phyloP scores from a whole-genome alignment of 2,113 vertebrate species.

The Hemiscyllium ocellatum region DNA sequence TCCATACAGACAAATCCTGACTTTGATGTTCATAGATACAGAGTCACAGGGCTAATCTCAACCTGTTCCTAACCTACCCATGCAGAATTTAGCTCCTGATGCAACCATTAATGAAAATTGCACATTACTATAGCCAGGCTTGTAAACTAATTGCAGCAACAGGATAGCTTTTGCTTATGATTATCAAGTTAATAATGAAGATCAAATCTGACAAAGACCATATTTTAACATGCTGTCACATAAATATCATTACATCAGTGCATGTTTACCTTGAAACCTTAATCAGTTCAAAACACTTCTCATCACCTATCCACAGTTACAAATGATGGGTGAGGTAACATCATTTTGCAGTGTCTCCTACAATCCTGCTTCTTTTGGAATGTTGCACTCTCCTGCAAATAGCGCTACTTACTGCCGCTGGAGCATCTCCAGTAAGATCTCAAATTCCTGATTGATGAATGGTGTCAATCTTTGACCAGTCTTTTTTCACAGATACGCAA shows the following conservation, averaged over 20 bases:
- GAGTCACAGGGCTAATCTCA: not conserved
- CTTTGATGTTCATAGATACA: not conserved
- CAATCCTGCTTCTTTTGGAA: not conserved
- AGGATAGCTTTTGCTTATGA: not conserved
- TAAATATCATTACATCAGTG: not conserved
- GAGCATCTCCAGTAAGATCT: not conserved
- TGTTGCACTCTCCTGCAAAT: not conserved
- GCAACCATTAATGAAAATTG: not conserved
- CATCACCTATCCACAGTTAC: not conserved
- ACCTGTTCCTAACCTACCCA: not conserved
- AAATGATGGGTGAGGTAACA: not conserved
- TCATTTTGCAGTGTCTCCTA: not conserved
- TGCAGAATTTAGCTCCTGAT: not conserved
- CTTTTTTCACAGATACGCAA: not conserved
- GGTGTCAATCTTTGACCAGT: not conserved
- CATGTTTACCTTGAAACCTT: not conserved
- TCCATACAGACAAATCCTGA: not conserved
- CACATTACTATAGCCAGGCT: not conserved
- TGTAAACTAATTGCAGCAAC: not conserved
- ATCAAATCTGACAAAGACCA: not conserved
- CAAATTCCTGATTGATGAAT: not conserved
- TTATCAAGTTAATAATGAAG: not conserved
- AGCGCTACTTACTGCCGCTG: not conserved
- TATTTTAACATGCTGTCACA: not conserved
- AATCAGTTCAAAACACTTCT: not conserved